A percentile compares a stretch with the other conserved stretches of the same genome.
Conservation (phyloP, 2,113 vertebrate species). For the Bettongia penicillata region DNA sequence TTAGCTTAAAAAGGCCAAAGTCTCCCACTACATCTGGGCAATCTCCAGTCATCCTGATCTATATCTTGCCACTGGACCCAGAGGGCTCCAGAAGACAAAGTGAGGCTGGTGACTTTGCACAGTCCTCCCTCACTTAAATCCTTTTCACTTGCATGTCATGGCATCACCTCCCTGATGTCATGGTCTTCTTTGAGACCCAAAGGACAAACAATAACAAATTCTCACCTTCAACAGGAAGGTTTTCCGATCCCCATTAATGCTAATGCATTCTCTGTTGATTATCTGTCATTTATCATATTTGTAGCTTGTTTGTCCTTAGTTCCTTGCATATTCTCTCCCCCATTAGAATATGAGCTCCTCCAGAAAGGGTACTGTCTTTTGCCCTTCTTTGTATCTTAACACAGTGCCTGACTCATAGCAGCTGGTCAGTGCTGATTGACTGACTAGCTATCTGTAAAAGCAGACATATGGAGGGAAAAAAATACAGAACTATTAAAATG, state of each 20-base stretch:
- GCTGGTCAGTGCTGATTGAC: not conserved
- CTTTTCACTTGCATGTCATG: no score
- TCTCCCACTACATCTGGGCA: no score
- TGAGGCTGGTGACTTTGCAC: no score
- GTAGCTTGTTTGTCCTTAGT: not conserved
- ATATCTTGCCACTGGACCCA: no score
- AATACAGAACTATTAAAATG: conserved; percentile 12
- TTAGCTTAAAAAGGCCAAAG: no score
- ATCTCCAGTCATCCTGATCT: no score
- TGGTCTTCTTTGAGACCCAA: no score
- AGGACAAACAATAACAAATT: not conserved
- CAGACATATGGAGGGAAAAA: not conserved
- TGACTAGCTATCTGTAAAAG: not conserved
- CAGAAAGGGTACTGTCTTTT: not conserved
- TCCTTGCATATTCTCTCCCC: not conserved
- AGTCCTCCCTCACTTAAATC: no score
- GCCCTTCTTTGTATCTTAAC: not conserved
- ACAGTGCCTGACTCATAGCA: not conserved
- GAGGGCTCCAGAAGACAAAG: no score
- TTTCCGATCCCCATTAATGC: not conserved
- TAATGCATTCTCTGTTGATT: not conserved
- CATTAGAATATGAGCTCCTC: not conserved
- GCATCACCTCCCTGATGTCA: no score
- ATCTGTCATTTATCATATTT: not conserved
- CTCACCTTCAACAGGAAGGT: not conserved